Conservation (phyloP, 1,140 invertebrate species). For the Eueides isabella region DNA sequence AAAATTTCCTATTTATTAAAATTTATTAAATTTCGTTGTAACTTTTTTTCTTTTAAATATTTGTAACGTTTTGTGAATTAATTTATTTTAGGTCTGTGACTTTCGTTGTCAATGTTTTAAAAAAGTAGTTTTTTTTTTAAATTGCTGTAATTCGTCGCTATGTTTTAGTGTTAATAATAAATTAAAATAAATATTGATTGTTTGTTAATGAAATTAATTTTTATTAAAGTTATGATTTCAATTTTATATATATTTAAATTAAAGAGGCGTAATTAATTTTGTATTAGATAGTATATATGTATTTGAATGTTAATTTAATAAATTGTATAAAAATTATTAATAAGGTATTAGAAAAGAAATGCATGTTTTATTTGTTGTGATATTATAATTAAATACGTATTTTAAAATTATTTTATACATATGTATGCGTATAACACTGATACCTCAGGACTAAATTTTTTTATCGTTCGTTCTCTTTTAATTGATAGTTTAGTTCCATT, state of each 20-base stretch:
- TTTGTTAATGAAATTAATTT: background rate
- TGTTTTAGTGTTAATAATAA: background rate
- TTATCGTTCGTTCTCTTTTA: too few species aligned
- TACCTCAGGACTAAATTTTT: too few species aligned
- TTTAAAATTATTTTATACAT: background rate
- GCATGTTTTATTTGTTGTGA: background rate
- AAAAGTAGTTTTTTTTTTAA: background rate
- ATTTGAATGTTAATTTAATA: conserved; percentile 5
- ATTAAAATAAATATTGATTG: background rate
- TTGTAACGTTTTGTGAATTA: background rate
- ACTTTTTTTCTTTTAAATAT: background rate
- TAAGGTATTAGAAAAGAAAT: background rate
- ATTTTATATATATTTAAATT: background rate
- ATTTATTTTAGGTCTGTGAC: background rate
- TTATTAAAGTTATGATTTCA: conserved; percentile 8
- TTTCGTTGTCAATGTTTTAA: background rate
- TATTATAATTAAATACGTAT: background rate
- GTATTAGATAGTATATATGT: conserved; percentile 5
- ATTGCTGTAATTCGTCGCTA: background rate
- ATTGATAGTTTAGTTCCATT: too few species aligned
- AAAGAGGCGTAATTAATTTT: conserved; percentile 1
- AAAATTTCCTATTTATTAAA: background rate
- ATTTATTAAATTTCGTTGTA: background rate
- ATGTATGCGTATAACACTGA: background rate
- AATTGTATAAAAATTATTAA: conserved; percentile 5